phyloP scores from a whole-genome alignment of 1,140 invertebrate species.

The Maconellicoccus hirsutus region DNA sequence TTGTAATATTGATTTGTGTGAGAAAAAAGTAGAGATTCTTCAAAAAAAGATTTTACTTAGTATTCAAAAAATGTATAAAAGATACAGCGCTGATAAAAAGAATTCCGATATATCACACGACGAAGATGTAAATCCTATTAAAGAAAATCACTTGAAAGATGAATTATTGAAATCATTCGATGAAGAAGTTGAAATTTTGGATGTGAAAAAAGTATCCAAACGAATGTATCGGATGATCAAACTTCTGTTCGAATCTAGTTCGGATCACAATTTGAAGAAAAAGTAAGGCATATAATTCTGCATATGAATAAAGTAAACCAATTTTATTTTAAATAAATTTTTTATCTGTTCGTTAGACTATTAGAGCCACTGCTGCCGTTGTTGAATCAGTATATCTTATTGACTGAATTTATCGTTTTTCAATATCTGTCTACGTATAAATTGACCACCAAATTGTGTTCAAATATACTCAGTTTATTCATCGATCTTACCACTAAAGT shows the following conservation, averaged over 20 bases:
- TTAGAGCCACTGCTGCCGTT: slow-evolving; percentile 44
- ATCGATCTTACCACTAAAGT: slow-evolving; percentile 69
- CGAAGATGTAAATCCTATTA: slow-evolving; percentile 36
- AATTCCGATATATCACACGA: slow-evolving; percentile 28
- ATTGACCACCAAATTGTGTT: slow-evolving; percentile 67
- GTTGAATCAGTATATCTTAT: slow-evolving; percentile 60
- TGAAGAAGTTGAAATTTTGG: slow-evolving; percentile 43
- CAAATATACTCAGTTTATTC: slow-evolving; percentile 72
- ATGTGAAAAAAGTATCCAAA: slow-evolving; percentile 36
- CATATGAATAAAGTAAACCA: too few relatives aligned
- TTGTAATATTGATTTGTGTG: neutral
- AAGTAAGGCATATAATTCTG: neutral
- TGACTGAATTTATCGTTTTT: slow-evolving; percentile 65
- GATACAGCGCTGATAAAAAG: slow-evolving; percentile 34
- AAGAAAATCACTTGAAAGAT: slow-evolving; percentile 50
- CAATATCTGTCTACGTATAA: slow-evolving; percentile 63
- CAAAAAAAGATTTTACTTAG: neutral
- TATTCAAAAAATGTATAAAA: slow-evolving; percentile 59
- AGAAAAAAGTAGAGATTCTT: neutral
- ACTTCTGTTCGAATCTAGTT: neutral
- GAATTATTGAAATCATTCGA: slow-evolving; percentile 47
- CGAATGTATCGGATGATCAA: slow-evolving; percentile 27
- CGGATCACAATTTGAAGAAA: neutral
- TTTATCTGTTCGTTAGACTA: slow-evolving; percentile 24
- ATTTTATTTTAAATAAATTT: neutral